phyloP scores from a whole-genome alignment of 2,888 invertebrate species.

The Phyto melanocephala region DNA sequence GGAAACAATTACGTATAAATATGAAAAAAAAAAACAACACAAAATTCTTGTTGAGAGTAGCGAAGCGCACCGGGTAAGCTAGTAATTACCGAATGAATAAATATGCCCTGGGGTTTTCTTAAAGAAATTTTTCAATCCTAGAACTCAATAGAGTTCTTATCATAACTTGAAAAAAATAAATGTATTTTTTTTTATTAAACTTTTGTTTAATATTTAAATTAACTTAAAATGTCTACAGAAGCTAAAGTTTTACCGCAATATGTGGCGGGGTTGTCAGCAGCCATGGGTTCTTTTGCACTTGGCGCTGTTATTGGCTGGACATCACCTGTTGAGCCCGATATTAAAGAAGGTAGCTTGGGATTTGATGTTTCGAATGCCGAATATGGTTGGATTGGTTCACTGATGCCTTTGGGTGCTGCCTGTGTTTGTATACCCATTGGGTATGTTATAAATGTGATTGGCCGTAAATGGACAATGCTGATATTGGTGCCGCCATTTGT shows the following conservation, averaged over 20 bases:
- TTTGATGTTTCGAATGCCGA: constrained; percentile 80
- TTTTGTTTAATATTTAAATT: neutral
- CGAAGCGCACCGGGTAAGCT: too few species aligned
- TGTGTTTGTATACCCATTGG: constrained; percentile 87
- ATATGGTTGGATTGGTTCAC: constrained; percentile 86
- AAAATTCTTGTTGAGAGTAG: too few species aligned
- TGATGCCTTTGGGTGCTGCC: constrained; percentile 86
- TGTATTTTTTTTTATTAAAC: neutral
- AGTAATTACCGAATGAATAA: too few species aligned
- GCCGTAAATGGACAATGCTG: constrained; percentile 83
- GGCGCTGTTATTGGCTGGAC: constrained; percentile 90
- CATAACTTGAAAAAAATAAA: neutral
- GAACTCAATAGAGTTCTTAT: neutral
- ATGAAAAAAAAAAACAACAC: too few species aligned
- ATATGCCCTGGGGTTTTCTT: too few species aligned
- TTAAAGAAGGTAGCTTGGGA: constrained; percentile 68
- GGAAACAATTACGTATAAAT: too few species aligned
- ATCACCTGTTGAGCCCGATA: constrained; percentile 81
- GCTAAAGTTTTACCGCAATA: constrained; percentile 73
- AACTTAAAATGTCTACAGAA: constrained; percentile 50
- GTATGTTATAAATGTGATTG: constrained; percentile 83
- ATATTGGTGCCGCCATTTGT: constrained; percentile 82
- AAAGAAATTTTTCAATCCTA: neutral
- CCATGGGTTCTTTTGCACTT: constrained; percentile 88
- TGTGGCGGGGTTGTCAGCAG: constrained; percentile 81